These are phyloP conservation scores for Oreocharis arfaki DNA, from an alignment of 2,113 vertebrate species.

Conservation along the genomic window DNA sequence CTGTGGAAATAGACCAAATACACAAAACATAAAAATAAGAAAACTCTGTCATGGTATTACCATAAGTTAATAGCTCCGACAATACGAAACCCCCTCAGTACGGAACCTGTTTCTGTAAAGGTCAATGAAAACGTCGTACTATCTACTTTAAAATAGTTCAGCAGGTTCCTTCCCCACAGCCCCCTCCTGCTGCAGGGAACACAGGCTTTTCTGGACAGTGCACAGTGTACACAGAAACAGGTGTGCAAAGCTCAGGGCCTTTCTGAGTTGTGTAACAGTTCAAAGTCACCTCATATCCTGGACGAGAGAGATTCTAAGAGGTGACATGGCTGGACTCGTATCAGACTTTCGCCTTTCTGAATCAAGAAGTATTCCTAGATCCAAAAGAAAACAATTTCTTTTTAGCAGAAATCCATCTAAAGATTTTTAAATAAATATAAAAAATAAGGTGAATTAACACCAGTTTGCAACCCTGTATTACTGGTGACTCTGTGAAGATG, in stretches of 20 bases:
- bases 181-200: not conserved
- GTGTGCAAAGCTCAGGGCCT: not conserved
- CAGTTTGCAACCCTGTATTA: not conserved
- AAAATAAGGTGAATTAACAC: not conserved
- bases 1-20: not conserved
- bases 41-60: not conserved
- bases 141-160: not conserved
- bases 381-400: not conserved
- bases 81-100: not conserved
- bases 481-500: not conserved
- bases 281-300: conserved; percentile 93
- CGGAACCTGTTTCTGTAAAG: not conserved
- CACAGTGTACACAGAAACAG: not conserved
- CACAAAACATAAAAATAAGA: not conserved
- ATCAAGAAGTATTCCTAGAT: conserved; percentile 88
- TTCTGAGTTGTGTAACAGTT: not conserved
- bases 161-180: not conserved
- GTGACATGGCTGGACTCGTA: conserved; percentile 84
- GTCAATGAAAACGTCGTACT: not conserved
- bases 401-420: not conserved
- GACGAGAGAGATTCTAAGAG: conserved; percentile 90
- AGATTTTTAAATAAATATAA: not conserved
- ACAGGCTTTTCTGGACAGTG: not conserved
- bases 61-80: not conserved
- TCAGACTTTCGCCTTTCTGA: conserved; percentile 96